Evolutionary conservation across 2,113 vertebrate genomes (phyloP), one percentile per base, ranked within the genome.

Genomic region (Campylomormyrus tamandua): DNA sequence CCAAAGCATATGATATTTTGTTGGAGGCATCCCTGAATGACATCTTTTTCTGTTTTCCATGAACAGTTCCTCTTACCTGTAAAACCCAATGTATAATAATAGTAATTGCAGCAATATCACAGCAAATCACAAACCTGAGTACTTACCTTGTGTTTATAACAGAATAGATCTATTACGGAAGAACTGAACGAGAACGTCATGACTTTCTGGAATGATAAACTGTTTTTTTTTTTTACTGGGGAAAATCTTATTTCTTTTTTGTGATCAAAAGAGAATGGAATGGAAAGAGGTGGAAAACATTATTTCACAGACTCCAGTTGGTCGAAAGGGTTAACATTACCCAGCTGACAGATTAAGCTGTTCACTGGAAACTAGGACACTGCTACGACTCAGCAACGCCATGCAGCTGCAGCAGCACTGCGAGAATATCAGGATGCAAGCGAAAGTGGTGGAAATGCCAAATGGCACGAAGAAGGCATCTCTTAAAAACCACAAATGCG

Each of bases 291-390:
- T 52, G 52, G 56, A 85, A 90, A 45, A 0, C 80, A 31, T 66
- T 58, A 46, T 35, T 86, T 50, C n/a, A 53, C 53, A 70, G 52
- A 27, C 39, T 89, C 39, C 46, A 56, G 85, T 50, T 83, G 70
- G 89, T 49, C 87, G 39, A 88, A 91, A 92, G 89, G 91, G 92
- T 94, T 92, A 92, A 92, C 70, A 45, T 90, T 50, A 53, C 49
- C 50, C 87, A 48, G 49, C 49, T 90, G 88, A 91, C 90, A 92
- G 93, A 95, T 93, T 94, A 94, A 93, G 89, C 90, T 89, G 35
- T 80, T 17, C 83, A 90, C 87, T 91, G 87, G 58, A 92, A 93
- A 94, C 90, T 93, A 90, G 94, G 93, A 87, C 93, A 94, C 77
- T 88, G 89, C 90, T 91, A 91, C 87, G 88, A 89, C 90, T 87